Base-by-base conservation (phyloP, 2,888 invertebrate species). In the Aradus depressus region DNA sequence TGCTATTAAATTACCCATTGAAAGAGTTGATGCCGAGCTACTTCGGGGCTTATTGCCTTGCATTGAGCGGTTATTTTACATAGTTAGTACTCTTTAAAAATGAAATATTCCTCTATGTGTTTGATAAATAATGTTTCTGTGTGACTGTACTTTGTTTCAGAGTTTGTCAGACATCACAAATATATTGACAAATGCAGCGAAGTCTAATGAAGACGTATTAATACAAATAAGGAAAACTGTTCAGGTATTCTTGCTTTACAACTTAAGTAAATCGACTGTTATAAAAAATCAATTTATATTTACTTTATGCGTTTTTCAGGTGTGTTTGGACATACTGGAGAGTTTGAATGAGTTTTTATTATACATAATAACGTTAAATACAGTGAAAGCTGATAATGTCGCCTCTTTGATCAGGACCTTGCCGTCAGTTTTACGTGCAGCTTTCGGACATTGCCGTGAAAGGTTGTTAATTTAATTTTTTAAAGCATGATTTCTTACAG, bases 371-470 rank as follows among this genome's bases (percentile, higher is more conserved):
- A 41, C 14, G 1, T 41, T 41, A n/a, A 21, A 26, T 25, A 41
- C 6, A 22, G n/a, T 45, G 3, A 34, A 32, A 22, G 31, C 21
- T 4, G n/a, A 16, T 34, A 23, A 23, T 18, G 39, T 50, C 23
- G 32, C 32, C 32, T 34, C 26, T 32, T 21, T 50, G n/a, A 14
- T 41, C 18, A 32, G 16, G 21, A 50, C 50, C 25, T 42, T 50
- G 41, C 39, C 41, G 12, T 14, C 22, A 25, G 23, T 50, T 2
- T 21, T 41, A 10, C 22, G 25, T 42, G 12, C 16, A 21, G 50
- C 42, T 22, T 50, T 50, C 26, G 19, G 23, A 2, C 41, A 50
- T 23, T 50, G 50, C 35, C 3, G 26, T 22, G 23, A 41, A 14
- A 50, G 50, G 50, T 50, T 26, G n/a, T 12, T 0, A 1, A 4